Evolutionary conservation across 2,888 invertebrate species (phyloP), one percentile per base, ranked within the genome.

Genomic region (Polylopha cassiicola): DNA sequence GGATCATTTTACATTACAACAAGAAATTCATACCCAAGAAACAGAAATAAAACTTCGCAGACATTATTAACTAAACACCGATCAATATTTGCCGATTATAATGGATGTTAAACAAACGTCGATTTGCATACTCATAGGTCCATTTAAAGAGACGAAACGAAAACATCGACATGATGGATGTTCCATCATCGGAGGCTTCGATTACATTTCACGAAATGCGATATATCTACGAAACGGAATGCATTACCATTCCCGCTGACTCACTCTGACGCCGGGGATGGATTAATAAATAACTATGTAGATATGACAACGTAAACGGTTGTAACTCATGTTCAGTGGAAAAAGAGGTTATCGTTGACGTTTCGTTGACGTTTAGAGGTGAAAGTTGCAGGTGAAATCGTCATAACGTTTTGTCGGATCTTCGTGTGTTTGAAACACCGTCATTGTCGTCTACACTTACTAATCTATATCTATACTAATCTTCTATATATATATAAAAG

Each of bases 201-300:
- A 68, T 68, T 66, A 72, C 67, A 61, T 77, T 71, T 78, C 73
- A 72, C 72, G 80, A 75, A 79, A 77, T 63, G 61, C 71, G 80
- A 80, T 84, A 81, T 65, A 41, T 41, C 39, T 34, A 73, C 56
- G 55, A 58, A 64, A 58, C 58, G 58, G 62, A 74, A 80, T 78
- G 78, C 78, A 82, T 82, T 81, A 79, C 65, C 70, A 74, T 74
- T 76, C 43, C 32, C 18, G 45, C 46, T 46, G 47, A 46, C 58
- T 80, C 80, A 81, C 64, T 48, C 50, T 51, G 43, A 54, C 53
- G 56, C 49, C 51, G 55, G 54, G 56, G 51, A 50, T 52, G 50
- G 44, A 45, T 44, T 47, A 28, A 11, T 24, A 8, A 29, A 14
- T 5, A 10, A 4, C 37, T 1, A 1, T 8, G 9, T 13, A 29